Conservation (phyloP, 2,113 vertebrate genomes). For the Anhinga rufa region DNA sequence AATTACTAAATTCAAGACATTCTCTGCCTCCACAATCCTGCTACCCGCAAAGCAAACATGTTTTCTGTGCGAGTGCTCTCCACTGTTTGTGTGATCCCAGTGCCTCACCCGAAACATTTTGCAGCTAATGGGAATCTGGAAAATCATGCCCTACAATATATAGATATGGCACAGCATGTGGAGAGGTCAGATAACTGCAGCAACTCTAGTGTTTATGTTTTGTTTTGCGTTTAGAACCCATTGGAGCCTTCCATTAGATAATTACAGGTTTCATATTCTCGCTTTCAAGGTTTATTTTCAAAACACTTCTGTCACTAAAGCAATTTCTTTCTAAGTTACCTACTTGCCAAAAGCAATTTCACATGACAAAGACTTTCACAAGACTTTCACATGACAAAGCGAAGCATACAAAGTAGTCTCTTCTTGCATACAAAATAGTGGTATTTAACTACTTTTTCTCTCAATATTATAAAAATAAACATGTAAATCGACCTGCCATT, state of each 20-base stretch:
- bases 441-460: not conserved
- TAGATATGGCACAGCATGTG: not conserved
- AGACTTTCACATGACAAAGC: not conserved
- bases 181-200: not conserved
- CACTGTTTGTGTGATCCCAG: not conserved
- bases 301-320: constrained; percentile 32
- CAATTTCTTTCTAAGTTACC: not conserved
- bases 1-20: not conserved
- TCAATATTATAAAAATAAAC: not conserved
- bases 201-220: not conserved
- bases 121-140: not conserved
- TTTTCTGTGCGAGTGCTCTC: not conserved
- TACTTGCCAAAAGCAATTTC: constrained; percentile 29
- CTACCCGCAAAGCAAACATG: not conserved
- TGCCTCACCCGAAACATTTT: not conserved
- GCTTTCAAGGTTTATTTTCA: constrained; percentile 40
- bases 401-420: not conserved
- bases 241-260: not conserved
- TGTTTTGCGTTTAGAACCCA: not conserved
- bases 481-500: not conserved
- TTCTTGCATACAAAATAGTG: not conserved
- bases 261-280: constrained; percentile 1
- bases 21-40: not conserved
- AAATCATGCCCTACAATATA: not conserved
- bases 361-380: not conserved